phyloP scores from a whole-genome alignment of 2,888 invertebrate genomes.

The Diaprepes abbreviatus region DNA sequence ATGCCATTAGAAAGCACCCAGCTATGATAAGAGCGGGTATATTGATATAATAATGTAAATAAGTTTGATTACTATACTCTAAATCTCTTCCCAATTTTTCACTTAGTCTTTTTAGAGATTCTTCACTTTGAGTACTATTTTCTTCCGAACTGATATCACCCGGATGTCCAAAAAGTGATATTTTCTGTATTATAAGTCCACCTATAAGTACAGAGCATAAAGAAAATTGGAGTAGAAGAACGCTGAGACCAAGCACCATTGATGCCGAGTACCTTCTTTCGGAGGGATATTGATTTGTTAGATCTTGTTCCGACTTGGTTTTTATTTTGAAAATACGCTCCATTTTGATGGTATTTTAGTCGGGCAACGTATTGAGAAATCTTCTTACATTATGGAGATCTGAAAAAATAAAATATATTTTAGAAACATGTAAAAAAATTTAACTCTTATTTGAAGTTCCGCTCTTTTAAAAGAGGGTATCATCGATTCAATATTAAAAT shows the following conservation, averaged over 20 bases:
- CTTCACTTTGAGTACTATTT: constrained; percentile 26
- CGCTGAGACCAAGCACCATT: constrained; percentile 75
- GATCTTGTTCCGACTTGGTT: constrained; percentile 75
- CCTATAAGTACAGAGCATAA: constrained; percentile 73
- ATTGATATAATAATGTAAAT: constrained; percentile 52
- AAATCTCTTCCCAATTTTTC: constrained; percentile 53
- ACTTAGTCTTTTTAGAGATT: constrained; percentile 42
- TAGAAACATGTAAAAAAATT: neutral
- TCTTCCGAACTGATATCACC: neutral
- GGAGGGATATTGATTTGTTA: constrained; percentile 74
- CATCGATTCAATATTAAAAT: too few species aligned
- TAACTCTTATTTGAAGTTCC: too few species aligned
- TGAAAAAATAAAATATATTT: neutral
- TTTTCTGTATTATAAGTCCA: constrained; percentile 66
- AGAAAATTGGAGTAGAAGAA: constrained; percentile 75
- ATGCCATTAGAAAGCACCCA: constrained; percentile 70
- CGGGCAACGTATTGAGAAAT: neutral
- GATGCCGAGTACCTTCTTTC: constrained; percentile 78
- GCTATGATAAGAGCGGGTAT: constrained; percentile 62
- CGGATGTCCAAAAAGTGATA: constrained; percentile 33
- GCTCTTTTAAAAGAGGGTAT: too few species aligned
- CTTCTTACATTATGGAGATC: constrained; percentile 7
- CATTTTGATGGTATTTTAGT: constrained; percentile 64
- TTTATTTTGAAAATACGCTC: constrained; percentile 79
- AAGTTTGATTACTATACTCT: constrained; percentile 24